Percentiles rank a stretch among this genome's conserved stretches.
These are phyloP conservation scores for Candoia aspera DNA, from an alignment of 2,113 vertebrate genomes.

Conservation along the genomic window DNA sequence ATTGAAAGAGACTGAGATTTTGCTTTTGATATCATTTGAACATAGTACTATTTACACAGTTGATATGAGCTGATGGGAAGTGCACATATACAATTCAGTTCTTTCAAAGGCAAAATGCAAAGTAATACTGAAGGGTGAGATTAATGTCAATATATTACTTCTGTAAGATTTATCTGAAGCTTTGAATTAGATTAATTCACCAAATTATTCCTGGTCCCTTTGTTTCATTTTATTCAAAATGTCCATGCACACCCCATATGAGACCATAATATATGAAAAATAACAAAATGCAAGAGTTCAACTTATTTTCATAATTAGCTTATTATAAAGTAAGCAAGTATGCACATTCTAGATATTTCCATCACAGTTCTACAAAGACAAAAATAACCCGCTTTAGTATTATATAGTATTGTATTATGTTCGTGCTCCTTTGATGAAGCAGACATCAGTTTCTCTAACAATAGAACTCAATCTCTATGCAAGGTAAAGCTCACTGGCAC, in stretches of 20 bases:
- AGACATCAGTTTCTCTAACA: neutral
- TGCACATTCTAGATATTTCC: neutral
- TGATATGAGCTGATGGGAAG: neutral
- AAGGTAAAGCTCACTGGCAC: neutral
- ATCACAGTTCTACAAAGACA: neutral
- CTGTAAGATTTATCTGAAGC: neutral
- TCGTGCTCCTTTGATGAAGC: neutral
- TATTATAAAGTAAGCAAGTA: neutral
- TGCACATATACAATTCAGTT: neutral
- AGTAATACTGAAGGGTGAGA: slow-evolving; percentile 14
- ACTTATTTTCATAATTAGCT: neutral
- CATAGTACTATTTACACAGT: neutral
- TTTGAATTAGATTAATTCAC: neutral
- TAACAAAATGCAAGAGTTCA: neutral
- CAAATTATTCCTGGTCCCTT: neutral
- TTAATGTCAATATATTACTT: neutral
- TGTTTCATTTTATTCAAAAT: neutral
- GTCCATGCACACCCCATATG: neutral
- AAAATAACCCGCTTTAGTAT: neutral
- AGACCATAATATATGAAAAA: slow-evolving; percentile 10
- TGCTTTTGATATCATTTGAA: neutral
- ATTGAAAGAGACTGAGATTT: neutral
- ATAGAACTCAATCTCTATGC: neutral
- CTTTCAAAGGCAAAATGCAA: neutral
- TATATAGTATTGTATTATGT: neutral